These are phyloP conservation scores for Oreochromis tanganicae DNA, from an alignment of 2,113 vertebrate genomes.

Conservation along the genomic window DNA sequence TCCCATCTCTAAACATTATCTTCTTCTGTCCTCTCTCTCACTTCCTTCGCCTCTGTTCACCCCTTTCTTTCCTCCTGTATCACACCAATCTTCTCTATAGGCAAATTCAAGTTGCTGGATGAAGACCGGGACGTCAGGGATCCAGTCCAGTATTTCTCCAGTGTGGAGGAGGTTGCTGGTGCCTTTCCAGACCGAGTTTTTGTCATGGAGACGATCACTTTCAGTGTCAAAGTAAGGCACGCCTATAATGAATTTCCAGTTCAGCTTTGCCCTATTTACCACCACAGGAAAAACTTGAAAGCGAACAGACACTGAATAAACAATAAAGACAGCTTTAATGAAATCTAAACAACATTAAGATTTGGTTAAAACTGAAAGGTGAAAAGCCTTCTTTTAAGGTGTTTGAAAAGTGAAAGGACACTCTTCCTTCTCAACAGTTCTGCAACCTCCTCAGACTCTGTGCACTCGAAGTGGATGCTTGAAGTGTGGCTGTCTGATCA, in stretches of 20 bases:
- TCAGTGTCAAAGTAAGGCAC: slow-evolving; percentile 85
- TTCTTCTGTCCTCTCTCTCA: neutral
- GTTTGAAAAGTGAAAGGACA: neutral
- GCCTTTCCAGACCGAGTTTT: slow-evolving; percentile 94
- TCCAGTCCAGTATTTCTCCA: slow-evolving; percentile 93
- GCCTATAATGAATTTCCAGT: neutral
- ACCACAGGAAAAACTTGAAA: neutral
- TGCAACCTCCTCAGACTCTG: neutral
- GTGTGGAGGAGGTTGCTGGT: slow-evolving; percentile 95
- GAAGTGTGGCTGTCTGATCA: neutral
- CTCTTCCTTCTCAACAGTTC: neutral
- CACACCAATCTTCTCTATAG: slow-evolving; percentile 53
- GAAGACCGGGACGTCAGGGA: slow-evolving; percentile 93
- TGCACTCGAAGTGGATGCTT: neutral
- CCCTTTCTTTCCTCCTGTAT: neutral
- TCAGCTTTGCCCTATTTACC: neutral
- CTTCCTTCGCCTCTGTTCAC: neutral
- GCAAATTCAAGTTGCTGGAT: slow-evolving; percentile 96
- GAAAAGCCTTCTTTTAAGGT: neutral
- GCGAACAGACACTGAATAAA: neutral
- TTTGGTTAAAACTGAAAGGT: neutral
- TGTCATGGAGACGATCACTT: slow-evolving; percentile 96
- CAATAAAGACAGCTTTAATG: neutral
- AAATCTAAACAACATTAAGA: neutral
- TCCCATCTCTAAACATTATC: neutral